These are phyloP conservation scores for Novumbra hubbsi DNA, from an alignment of 2,797 vertebrate species.

Conservation along the genomic window DNA sequence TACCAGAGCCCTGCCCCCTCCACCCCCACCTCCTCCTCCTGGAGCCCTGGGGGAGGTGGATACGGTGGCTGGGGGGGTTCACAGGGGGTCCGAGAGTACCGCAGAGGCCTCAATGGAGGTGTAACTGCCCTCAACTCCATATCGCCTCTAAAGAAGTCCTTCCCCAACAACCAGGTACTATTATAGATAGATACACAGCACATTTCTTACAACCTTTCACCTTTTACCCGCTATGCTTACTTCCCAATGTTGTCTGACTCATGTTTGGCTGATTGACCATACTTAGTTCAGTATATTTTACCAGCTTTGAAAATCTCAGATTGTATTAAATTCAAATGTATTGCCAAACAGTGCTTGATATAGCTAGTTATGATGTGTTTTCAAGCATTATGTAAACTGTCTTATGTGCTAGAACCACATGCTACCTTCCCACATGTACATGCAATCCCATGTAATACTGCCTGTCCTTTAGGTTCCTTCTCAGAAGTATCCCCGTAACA, in stretches of 20 bases:
- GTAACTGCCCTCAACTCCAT: slow-evolving; percentile 94
- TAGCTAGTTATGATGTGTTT: not conserved
- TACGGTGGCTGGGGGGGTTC: slow-evolving; percentile 95
- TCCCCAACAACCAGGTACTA: slow-evolving; percentile 93
- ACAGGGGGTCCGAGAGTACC: slow-evolving; percentile 91
- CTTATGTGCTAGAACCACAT: not conserved
- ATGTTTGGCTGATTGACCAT: not conserved
- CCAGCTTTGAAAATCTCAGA: not conserved
- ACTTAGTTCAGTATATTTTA: too few species aligned
- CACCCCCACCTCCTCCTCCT: slow-evolving; percentile 89
- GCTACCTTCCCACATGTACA: not conserved
- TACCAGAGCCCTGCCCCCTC: slow-evolving; percentile 97
- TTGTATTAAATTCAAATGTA: not conserved
- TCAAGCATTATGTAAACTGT: not conserved
- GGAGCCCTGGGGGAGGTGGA: slow-evolving; percentile 91
- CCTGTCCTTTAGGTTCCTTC: slow-evolving; percentile 79
- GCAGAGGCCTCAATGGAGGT: slow-evolving; percentile 90
- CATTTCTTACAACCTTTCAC: not conserved
- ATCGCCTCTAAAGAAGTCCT: slow-evolving; percentile 97
- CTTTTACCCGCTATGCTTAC: not conserved
- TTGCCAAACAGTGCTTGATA: not conserved
- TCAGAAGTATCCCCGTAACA: slow-evolving; percentile 96
- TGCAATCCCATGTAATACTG: not conserved
- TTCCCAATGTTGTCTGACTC: not conserved
- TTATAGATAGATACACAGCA: not conserved